These are phyloP conservation scores for Columbina picui DNA, from an alignment of 2,113 vertebrate genomes.

Conservation along the genomic window DNA sequence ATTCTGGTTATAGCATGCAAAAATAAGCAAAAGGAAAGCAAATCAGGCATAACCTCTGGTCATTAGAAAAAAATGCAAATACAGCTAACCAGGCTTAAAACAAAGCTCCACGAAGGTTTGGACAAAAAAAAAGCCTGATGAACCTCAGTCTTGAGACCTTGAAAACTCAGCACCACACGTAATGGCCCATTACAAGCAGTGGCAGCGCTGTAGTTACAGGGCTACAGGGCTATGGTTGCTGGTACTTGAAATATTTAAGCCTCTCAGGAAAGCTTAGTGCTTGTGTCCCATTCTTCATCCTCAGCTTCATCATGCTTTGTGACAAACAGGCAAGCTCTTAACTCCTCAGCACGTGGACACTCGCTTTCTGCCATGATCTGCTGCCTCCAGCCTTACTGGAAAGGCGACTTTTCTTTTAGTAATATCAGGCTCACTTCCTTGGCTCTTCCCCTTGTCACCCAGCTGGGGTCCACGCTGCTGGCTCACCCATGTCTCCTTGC, in stretches of 20 bases:
- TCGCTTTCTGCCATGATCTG: fast-evolving
- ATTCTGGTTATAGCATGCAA: not conserved
- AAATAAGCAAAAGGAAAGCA: not conserved
- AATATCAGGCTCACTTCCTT: not conserved
- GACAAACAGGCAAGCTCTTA: not conserved
- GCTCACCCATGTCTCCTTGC: not conserved
- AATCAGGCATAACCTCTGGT: not conserved
- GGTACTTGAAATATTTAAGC: not conserved
- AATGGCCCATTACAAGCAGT: fast-evolving
- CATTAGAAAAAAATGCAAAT: not conserved
- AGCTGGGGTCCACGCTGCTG: not conserved
- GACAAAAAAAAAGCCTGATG: not conserved
- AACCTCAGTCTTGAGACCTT: not conserved
- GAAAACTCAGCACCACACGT: not conserved
- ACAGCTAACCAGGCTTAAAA: not conserved
- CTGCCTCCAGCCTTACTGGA: not conserved
- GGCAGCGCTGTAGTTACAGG: not conserved
- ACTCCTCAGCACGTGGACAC: not conserved
- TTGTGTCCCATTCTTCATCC: not conserved
- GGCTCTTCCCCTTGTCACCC: not conserved
- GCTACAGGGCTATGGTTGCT: not conserved
- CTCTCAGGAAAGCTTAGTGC: not conserved
- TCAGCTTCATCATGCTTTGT: not conserved
- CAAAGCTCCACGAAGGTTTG: not conserved
- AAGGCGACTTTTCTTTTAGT: not conserved